These are phyloP conservation scores for Dolichallabes microphthalmus DNA, from an alignment of 2,113 vertebrate species.

Conservation along the genomic window DNA sequence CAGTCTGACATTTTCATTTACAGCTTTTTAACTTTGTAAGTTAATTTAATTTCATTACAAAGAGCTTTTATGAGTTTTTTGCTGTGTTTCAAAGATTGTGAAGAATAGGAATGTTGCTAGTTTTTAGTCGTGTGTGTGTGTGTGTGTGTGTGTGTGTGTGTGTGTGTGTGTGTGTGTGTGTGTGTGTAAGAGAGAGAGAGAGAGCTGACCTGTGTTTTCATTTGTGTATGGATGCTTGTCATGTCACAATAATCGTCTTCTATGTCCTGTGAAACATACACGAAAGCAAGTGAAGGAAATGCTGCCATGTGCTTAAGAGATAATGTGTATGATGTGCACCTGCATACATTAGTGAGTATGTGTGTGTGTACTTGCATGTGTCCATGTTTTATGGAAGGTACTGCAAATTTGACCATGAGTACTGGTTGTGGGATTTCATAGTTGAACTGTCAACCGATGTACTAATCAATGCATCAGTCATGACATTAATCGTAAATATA, in stretches of 20 bases:
- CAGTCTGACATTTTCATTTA: conserved; percentile 43
- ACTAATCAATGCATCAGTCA: not conserved
- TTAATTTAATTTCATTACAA: conserved; percentile 49
- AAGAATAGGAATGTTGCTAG: conserved; percentile 38
- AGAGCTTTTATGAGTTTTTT: conserved; percentile 44
- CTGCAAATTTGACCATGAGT: conserved; percentile 6
- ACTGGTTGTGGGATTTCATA: conserved; percentile 28
- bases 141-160: not conserved
- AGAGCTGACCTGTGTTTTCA: not conserved
- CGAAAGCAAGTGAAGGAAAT: conserved; percentile 38
- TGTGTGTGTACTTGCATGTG: conserved; percentile 19
- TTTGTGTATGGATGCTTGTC: conserved; percentile 19
- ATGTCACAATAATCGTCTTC: not conserved
- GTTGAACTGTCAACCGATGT: not conserved
- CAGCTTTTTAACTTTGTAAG: conserved; percentile 51
- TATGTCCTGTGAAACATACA: conserved; percentile 40
- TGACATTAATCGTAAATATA: not conserved
- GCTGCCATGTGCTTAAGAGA: conserved; percentile 54
- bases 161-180: not conserved
- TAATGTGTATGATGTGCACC: conserved; percentile 22
- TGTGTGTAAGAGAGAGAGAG: not conserved
- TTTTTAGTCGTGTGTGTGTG: conserved; percentile 38
- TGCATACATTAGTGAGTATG: not conserved
- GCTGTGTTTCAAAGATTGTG: conserved; percentile 39
- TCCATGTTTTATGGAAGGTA: conserved; percentile 37